Percentiles rank a stretch among this genome's conserved stretches.
phyloP scores from a whole-genome alignment of 2,113 vertebrate genomes.

The Vulpes ferrilata region DNA sequence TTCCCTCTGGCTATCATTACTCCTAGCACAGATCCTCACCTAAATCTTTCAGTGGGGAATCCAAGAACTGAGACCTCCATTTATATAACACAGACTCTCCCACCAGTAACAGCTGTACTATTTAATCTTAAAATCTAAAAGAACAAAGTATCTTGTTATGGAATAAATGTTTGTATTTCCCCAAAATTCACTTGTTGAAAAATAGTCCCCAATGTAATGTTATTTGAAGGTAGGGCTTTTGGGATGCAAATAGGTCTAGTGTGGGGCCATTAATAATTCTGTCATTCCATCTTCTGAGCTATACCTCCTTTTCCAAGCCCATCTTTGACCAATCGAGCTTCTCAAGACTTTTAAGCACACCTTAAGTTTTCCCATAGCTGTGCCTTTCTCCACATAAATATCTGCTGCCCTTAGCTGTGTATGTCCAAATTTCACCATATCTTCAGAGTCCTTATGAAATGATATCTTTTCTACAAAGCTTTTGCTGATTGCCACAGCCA shows the following conservation, averaged over 20 bases:
- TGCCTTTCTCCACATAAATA: slow-evolving; percentile 5
- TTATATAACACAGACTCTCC: not conserved
- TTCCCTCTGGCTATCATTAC: not conserved
- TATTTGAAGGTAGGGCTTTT: not conserved
- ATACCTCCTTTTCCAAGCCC: not conserved
- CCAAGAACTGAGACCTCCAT: not conserved
- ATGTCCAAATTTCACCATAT: not conserved
- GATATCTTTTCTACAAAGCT: not conserved
- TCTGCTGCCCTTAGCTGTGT: not conserved
- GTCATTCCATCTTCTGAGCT: not conserved
- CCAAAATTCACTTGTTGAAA: not conserved
- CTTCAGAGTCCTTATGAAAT: not conserved
- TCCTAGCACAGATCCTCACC: not conserved
- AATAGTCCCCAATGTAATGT: not conserved
- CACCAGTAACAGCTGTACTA: not conserved
- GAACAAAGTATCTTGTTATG: not conserved
- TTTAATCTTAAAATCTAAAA: not conserved
- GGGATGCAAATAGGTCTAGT: not conserved
- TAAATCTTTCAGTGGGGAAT: not conserved
- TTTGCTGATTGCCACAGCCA: not conserved
- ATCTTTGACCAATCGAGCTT: not conserved
- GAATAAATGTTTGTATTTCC: not conserved
- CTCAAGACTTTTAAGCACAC: not conserved
- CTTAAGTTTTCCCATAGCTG: not conserved
- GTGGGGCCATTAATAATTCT: no score